Evolutionary conservation across 2,113 vertebrate genomes (phyloP).

Genomic region (Sapayoa aenigma): DNA sequence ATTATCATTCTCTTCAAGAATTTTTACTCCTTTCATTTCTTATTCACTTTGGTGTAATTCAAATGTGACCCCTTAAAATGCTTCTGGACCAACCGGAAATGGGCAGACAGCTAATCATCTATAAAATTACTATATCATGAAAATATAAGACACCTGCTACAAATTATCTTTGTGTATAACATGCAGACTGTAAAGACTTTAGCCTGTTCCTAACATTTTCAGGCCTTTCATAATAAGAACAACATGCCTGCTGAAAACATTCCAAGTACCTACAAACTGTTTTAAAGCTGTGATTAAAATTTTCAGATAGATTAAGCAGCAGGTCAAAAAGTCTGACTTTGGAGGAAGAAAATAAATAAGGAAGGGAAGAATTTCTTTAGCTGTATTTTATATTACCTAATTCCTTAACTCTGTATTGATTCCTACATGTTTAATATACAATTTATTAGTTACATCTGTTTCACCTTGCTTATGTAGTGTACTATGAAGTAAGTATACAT

Average conservation of each 20-base stretch:
- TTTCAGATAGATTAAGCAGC: conserved; percentile 58
- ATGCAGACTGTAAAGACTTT: conserved; percentile 56
- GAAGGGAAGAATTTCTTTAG: conserved; percentile 25
- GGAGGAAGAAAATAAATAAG: conserved; percentile 43
- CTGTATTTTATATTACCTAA: conserved; percentile 23
- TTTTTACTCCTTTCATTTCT: background rate
- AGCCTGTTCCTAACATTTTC: conserved; percentile 54
- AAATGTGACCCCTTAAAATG: conserved; percentile 4
- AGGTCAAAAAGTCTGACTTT: conserved; percentile 51
- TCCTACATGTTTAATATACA: conserved; percentile 29
- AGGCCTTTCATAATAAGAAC: conserved; percentile 67
- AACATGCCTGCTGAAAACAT: conserved; percentile 65
- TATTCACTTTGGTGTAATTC: conserved; percentile 37
- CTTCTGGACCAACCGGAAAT: conserved; percentile 57
- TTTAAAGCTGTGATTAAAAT: conserved; percentile 61
- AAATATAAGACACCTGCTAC: conserved; percentile 65
- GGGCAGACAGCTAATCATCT: conserved; percentile 51
- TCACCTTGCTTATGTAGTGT: background rate
- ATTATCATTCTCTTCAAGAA: conserved; percentile 23
- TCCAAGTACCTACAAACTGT: conserved; percentile 61
- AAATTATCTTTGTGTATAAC: conserved; percentile 61
- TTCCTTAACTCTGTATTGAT: conserved; percentile 24
- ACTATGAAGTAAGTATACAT: background rate
- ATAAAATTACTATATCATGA: conserved; percentile 60
- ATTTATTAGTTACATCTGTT: conserved; percentile 35